Evolutionary conservation across 2,888 invertebrate genomes (phyloP).

Genomic region (Caenorhabditis macrosperma): DNA sequence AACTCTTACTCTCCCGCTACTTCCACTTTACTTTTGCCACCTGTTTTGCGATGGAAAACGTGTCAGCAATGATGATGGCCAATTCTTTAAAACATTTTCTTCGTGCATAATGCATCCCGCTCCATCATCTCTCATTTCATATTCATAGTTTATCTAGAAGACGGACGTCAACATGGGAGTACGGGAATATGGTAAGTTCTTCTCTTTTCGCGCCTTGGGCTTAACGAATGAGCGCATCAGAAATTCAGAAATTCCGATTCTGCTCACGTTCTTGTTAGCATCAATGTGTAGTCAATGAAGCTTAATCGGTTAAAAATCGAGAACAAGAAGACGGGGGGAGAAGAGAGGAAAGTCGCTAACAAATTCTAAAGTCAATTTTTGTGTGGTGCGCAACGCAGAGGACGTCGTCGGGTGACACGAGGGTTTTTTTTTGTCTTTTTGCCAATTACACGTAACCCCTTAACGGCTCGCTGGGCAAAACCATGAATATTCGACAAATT

Average conservation of each 20-base stretch:
- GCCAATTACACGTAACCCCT: slow-evolving; percentile 41
- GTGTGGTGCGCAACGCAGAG: background rate
- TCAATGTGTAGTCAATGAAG: background rate
- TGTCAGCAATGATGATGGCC: background rate
- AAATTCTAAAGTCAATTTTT: slow-evolving; percentile 41
- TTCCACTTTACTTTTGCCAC: too few relatives aligned
- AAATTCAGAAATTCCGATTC: background rate
- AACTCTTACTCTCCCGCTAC: too few relatives aligned
- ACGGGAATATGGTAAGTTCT: background rate
- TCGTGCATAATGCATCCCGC: background rate
- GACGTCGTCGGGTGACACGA: background rate
- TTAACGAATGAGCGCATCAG: background rate
- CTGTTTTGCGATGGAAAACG: too few relatives aligned
- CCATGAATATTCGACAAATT: slow-evolving; percentile 42
- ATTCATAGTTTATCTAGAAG: background rate
- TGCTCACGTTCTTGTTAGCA: background rate
- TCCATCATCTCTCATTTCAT: background rate
- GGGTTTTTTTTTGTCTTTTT: slow-evolving; percentile 40
- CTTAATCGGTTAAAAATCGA: slow-evolving; percentile 41
- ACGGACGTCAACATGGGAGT: background rate
- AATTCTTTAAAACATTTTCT: background rate
- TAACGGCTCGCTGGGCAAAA: slow-evolving; percentile 45
- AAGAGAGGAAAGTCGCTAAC: slow-evolving; percentile 34
- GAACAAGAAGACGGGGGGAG: too few relatives aligned
- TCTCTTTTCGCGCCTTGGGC: background rate